Conservation (phyloP, 92 coral and sea anemone species). For the Heteractis magnifica region DNA sequence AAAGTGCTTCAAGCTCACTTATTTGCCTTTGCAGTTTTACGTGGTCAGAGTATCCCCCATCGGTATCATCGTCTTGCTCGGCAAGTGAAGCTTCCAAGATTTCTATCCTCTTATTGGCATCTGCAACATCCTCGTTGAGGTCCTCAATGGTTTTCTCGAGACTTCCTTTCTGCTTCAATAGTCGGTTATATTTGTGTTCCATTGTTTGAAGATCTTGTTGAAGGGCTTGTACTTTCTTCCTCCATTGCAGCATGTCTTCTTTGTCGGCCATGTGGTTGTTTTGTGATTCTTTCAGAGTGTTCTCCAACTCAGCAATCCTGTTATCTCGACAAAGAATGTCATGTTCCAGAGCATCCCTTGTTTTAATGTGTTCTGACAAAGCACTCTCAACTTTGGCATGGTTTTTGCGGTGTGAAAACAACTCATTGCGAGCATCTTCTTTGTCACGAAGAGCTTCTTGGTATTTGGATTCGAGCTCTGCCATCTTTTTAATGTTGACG, state of each 20-base stretch:
- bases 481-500: slow-evolving; percentile 62
- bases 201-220: slow-evolving; percentile 71
- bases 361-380: slow-evolving; percentile 60
- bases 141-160: slow-evolving; percentile 56
- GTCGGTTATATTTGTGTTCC: slow-evolving; percentile 45
- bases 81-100: slow-evolving; percentile 59
- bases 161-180: slow-evolving; percentile 44
- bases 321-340: slow-evolving; percentile 56
- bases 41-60: slow-evolving; percentile 39
- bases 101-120: slow-evolving; percentile 55
- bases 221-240: slow-evolving; percentile 58
- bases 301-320: slow-evolving; percentile 59
- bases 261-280: slow-evolving; percentile 71
- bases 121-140: slow-evolving; percentile 62
- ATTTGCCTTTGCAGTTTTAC: slow-evolving; percentile 46
- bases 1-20: slow-evolving; percentile 56
- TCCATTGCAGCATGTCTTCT: slow-evolving; percentile 71
- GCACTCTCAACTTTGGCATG: slow-evolving; percentile 68
- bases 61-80: slow-evolving; percentile 48
- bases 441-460: slow-evolving; percentile 75
- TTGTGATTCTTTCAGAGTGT: slow-evolving; percentile 53
- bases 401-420: slow-evolving; percentile 62
- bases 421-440: slow-evolving; percentile 69
- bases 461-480: slow-evolving; percentile 68
- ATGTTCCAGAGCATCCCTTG: slow-evolving; percentile 61